Evolutionary conservation across 1,140 invertebrate species (phyloP).

Genomic region (Plectrocnemia conspersa): DNA sequence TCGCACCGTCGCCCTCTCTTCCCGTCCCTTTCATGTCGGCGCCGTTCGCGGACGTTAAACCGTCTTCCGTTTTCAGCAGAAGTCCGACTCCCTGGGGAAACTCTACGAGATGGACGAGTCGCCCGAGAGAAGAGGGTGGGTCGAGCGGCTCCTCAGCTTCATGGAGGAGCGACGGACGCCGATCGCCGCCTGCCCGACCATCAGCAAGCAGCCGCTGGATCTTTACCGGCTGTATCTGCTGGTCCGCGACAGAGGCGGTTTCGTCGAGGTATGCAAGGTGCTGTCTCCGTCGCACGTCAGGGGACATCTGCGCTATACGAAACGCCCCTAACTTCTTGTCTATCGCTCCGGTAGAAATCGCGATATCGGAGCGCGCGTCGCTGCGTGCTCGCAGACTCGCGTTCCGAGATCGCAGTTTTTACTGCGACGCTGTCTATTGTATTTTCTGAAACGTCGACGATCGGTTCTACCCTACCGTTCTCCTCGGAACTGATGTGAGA

Average conservation of each 20-base stretch:
- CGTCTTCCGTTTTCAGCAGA: slow-evolving; percentile 51
- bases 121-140: slow-evolving; percentile 82
- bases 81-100: slow-evolving; percentile 86
- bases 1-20: slow-evolving; percentile 51
- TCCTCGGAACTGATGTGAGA: too few relatives aligned
- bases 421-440: too few relatives aligned
- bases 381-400: background rate
- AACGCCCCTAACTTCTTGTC: slow-evolving; percentile 5
- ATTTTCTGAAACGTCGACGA: too few relatives aligned
- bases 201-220: slow-evolving; percentile 97
- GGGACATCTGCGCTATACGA: slow-evolving; percentile 17
- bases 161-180: slow-evolving; percentile 91
- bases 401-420: background rate
- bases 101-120: slow-evolving; percentile 96
- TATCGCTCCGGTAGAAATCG: slow-evolving; percentile 4
- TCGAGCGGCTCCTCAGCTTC: slow-evolving; percentile 87
- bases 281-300: slow-evolving; percentile 48
- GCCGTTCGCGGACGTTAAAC: background rate
- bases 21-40: background rate
- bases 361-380: slow-evolving; percentile 1
- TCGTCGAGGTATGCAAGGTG: slow-evolving; percentile 90
- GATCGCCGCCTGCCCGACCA: slow-evolving; percentile 91
- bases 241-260: slow-evolving; percentile 94
- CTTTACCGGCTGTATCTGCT: slow-evolving; percentile 91
- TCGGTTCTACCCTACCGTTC: too few relatives aligned